Evolutionary conservation across 1,140 invertebrate species (phyloP), one percentile per base, ranked within the genome.

Genomic region (Samia ricini): DNA sequence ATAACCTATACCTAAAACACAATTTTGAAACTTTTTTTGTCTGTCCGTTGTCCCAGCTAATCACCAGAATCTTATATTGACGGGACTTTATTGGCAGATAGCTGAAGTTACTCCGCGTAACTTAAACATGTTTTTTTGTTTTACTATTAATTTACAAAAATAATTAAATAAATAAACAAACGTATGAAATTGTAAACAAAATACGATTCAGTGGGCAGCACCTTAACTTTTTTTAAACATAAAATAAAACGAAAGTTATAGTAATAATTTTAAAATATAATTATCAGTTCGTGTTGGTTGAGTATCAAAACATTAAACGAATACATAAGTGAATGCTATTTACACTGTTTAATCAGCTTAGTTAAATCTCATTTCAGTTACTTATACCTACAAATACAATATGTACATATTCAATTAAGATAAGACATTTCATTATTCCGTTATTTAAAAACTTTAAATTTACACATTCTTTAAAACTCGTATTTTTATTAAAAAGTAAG

Each of bases 281-380:
- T 88, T 79, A 84, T 88, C 84, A 88, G 82, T 89, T 89, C 83
- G 72, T 81, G 33, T 10, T 42, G n/a, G 75, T 88, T 86, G 85
- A 88, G 85, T 88, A 88, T 88, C 81, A 83, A 86, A 85, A 87
- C 77, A 86, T 71, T 79, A 82, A 76, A 85, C n/a, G n/a, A n/a
- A n/a, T n/a, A n/a, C n/a, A 74, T 76, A 73, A 70, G 66, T 61
- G 74, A 71, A 58, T 63, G 62, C 67, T 67, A 67, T 79, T 76
- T 80, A 76, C 74, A 81, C 69, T 70, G 61, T 60, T 68, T 23
- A 61, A 51, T 55, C 21, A 61, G 23, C 42, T 52, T 52, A 59
- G 29, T 60, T 49, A 36, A 56, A 60, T 56, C 56, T 42, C 33
- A 22, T 52, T 52, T 15, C 19, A 52, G 7, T 52, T 15, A 52